Evolutionary conservation across 1,140 invertebrate species (phyloP).

Genomic region (Stegodyphus dumicola): DNA sequence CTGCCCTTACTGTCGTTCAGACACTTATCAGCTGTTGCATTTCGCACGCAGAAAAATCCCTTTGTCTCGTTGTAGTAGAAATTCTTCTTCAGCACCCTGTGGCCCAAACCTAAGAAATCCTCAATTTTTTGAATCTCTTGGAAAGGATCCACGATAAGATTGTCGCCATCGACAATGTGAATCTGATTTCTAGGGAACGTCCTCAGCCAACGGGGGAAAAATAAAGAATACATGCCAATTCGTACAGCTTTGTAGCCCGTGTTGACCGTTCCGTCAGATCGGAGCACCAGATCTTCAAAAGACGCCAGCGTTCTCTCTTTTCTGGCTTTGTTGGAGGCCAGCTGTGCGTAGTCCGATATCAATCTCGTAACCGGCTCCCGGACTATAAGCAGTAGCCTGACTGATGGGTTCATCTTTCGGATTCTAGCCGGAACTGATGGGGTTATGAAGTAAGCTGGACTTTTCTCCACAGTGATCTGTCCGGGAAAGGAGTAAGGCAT

Average conservation of each 20-base stretch:
- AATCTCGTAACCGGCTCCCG: slow-evolving; percentile 72
- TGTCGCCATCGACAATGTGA: slow-evolving; percentile 73
- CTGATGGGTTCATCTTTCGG: slow-evolving; percentile 70
- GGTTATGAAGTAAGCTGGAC: slow-evolving; percentile 70
- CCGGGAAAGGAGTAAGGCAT: slow-evolving; percentile 70
- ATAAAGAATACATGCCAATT: slow-evolving; percentile 88
- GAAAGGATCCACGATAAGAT: slow-evolving; percentile 70
- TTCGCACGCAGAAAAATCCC: slow-evolving; percentile 72
- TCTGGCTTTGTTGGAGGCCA: slow-evolving; percentile 62
- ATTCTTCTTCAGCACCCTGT: slow-evolving; percentile 68
- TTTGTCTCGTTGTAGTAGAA: slow-evolving; percentile 72
- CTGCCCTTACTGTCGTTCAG: slow-evolving; percentile 69
- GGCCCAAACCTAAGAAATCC: slow-evolving; percentile 70
- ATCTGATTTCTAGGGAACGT: slow-evolving; percentile 71
- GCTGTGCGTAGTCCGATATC: slow-evolving; percentile 73
- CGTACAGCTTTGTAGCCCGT: slow-evolving; percentile 80
- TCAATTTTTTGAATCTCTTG: slow-evolving; percentile 71
- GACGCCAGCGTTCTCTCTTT: slow-evolving; percentile 48
- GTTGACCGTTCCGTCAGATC: slow-evolving; percentile 84
- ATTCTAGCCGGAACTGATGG: slow-evolving; percentile 66
- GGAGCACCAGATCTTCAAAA: slow-evolving; percentile 82
- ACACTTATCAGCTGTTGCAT: slow-evolving; percentile 65
- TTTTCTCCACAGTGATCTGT: slow-evolving; percentile 72
- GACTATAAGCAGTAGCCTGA: slow-evolving; percentile 72
- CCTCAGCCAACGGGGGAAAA: slow-evolving; percentile 82